Percentiles rank a stretch among this genome's conserved stretches.
phyloP scores from a whole-genome alignment of 2,888 invertebrate species.

The Linyphia triangularis region DNA sequence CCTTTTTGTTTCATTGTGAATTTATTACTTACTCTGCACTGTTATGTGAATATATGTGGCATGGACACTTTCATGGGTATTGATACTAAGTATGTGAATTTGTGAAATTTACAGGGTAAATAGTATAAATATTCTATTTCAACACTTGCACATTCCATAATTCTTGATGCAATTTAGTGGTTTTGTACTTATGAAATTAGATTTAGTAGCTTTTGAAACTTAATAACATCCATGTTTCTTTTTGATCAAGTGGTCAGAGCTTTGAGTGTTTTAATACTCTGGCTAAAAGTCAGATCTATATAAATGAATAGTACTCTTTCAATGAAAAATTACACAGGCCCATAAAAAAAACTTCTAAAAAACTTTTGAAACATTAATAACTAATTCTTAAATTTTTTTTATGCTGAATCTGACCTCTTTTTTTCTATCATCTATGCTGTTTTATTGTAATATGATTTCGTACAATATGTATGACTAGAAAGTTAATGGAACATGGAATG shows the following conservation, averaged over 20 bases:
- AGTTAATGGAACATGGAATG: no score
- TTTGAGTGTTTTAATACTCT: conserved; percentile 55
- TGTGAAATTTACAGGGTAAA: conserved; percentile 69
- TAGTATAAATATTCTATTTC: conserved; percentile 54
- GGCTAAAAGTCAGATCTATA: conserved; percentile 62
- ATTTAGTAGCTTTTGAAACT: conserved; percentile 59
- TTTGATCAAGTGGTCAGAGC: conserved; percentile 42
- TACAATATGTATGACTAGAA: no score
- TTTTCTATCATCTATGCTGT: no score
- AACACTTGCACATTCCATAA: conserved; percentile 67
- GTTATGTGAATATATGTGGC: conserved; percentile 16
- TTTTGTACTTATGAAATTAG: conserved; percentile 56
- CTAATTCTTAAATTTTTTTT: no score
- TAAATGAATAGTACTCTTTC: conserved; percentile 32
- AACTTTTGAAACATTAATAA: no score
- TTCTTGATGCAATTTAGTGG: conserved; percentile 61
- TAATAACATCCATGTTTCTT: conserved; percentile 26
- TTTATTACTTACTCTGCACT: conserved; percentile 35
- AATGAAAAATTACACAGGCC: no score
- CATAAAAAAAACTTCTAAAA: no score
- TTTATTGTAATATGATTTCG: no score
- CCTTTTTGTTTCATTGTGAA: not conserved
- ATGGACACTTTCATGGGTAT: conserved; percentile 2
- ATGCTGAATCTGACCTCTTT: no score
- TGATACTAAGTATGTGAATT: conserved; percentile 38